A percentile compares a stretch with the other conserved stretches of the same genome.
Evolutionary conservation across 2,797 vertebrate genomes (phyloP).

Genomic region (Sandelia bainsii): DNA sequence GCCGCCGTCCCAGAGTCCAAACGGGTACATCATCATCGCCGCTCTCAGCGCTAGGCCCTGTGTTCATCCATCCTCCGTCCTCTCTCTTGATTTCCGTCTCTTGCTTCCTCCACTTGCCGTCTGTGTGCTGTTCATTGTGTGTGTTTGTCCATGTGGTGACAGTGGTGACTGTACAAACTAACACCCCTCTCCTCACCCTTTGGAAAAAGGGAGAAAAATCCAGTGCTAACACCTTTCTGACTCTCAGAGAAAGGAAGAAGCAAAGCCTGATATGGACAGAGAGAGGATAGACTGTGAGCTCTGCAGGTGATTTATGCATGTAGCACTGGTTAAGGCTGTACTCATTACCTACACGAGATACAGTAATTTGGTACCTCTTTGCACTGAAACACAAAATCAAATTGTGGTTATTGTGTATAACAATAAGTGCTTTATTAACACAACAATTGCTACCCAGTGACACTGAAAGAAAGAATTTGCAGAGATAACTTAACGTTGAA

Average conservation of each 20-base stretch:
- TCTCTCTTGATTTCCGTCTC: constrained; percentile 84
- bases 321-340: constrained; percentile 73
- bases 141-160: constrained; percentile 86
- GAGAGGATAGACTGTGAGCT: constrained; percentile 74
- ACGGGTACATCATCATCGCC: constrained; percentile 91
- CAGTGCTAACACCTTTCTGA: constrained; percentile 81
- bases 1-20: constrained; percentile 87
- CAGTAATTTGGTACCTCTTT: constrained; percentile 77
- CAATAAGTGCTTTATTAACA: constrained; percentile 81
- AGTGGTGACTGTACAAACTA: constrained; percentile 82
- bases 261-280: constrained; percentile 85
- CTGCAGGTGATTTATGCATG: constrained; percentile 74
- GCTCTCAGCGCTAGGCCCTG: constrained; percentile 83
- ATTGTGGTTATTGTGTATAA: constrained; percentile 76
- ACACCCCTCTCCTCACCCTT: constrained; percentile 44
- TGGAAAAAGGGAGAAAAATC: constrained; percentile 64
- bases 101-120: constrained; percentile 82
- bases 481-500: constrained; percentile 47
- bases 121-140: constrained; percentile 84
- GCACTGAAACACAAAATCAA: constrained; percentile 82
- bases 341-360: constrained; percentile 71
- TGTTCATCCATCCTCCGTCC: constrained; percentile 85
- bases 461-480: constrained; percentile 65
- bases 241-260: constrained; percentile 86
- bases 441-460: constrained; percentile 73